Base-by-base conservation (phyloP, 1,140 invertebrate genomes). In the Drosophila pruinosa region DNA sequence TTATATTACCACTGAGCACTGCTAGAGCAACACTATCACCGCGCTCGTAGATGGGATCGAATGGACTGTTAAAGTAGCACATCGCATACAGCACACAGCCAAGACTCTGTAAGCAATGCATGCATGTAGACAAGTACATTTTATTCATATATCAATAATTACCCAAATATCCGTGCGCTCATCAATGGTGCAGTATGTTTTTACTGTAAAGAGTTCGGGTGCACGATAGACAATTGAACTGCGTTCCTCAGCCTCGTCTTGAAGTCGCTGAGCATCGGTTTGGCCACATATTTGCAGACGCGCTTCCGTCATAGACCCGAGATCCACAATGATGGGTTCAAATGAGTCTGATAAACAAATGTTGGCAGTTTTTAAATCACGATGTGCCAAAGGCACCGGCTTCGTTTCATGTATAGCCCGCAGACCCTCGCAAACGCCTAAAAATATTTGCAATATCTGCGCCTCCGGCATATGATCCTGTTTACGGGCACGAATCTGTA, bases 121-220 rank as follows among this genome's bases (percentile, higher is more conserved):
- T 19, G 0, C 5, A 28, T 41, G 28, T 7, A 5, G 7, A 3
- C 3, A 21, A 8, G 17, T 12, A 2, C 4, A 1, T n/a, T n/a
- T n/a, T n/a, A n/a, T n/a, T n/a, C n/a, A n/a, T n/a, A n/a, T n/a
- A n/a, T n/a, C n/a, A n/a, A n/a, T 1, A 78, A 72, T 91, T 92
- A 97, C 96, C 97, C 97, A 98, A 80, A 98, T 95, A 92, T 98
- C 97, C 28, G 96, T 96, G 69, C 95, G 92, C 91, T 97, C 96
- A 91, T 97, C 96, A 70, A 98, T 94, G 78, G 94, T 94, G 85
- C 94, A 94, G 80, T 95, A 95, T 62, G 94, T 95, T 92, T 97
- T 95, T 31, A 97, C 96, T 79, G 96, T 95, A 82, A 98, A 98
- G 22, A 98, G 92, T 92, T 98, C 97, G 12, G 97, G 97, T 14